Conservation (phyloP, 2,113 vertebrate species). For the Albula glossodonta region DNA sequence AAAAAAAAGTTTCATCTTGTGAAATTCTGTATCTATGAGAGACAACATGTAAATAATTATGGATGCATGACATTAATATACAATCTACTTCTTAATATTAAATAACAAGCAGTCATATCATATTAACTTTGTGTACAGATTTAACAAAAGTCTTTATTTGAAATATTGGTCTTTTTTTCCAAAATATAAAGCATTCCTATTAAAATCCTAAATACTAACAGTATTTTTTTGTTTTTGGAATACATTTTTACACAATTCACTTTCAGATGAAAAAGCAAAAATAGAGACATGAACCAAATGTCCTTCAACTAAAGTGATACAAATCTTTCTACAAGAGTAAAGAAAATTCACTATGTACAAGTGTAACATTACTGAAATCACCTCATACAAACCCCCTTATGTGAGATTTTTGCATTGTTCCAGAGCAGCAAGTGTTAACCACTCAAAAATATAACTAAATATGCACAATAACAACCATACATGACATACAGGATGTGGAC, state of each 20-base stretch:
- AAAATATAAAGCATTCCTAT: background rate
- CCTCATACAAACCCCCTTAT: background rate
- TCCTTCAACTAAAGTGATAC: background rate
- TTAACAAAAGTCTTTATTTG: background rate
- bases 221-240: background rate
- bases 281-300: background rate
- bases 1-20: too few species aligned
- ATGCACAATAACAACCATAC: too few species aligned
- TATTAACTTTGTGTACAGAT: too few species aligned
- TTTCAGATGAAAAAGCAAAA: background rate
- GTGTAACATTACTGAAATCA: background rate
- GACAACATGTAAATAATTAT: too few species aligned
- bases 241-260: background rate
- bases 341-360: too few species aligned
- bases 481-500: conserved; percentile 19
- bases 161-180: background rate
- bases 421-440: too few species aligned
- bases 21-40: too few species aligned
- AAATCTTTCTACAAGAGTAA: background rate
- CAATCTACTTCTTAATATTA: too few species aligned
- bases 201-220: background rate
- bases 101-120: too few species aligned
- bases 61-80: too few species aligned
- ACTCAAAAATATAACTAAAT: too few species aligned
- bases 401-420: too few species aligned